Base-by-base conservation (phyloP, 2,797 vertebrate genomes). In the Danionella dracula region DNA sequence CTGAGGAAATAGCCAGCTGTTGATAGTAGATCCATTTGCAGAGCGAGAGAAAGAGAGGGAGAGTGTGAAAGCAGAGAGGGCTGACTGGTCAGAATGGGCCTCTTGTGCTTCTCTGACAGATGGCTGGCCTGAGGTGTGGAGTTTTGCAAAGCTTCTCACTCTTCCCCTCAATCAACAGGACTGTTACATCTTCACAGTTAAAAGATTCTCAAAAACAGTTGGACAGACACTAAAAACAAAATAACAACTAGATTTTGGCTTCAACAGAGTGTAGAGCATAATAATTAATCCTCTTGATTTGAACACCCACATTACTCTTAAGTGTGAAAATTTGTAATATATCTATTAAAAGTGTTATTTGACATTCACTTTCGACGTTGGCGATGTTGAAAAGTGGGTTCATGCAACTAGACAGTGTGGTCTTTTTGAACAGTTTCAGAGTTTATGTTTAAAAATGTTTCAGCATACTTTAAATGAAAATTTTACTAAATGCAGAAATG, bases 111-210 rank as follows among this genome's bases (percentile, higher is more conserved):
- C 69, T 67, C 66, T 66, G 66, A 58, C 79, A 81, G 74, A 73
- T 79, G 77, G 71, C 66, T 68, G 62, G 69, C 66, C 71, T 72
- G 68, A 77, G 75, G 75, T 75, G 59, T 62, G 64, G 68, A 62
- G 49, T 54, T 53, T 68, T 73, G 38, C 50, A 40, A 67, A 32
- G 21, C 45, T 32, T 62, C 37, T 65, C 15, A 53, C 45, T 54
- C 27, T 59, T 53, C 51, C 41, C 50, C 12, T 68, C 41, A 21
- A 46, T 50, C 35, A 19, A 21, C 17, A 38, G 35, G 38, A 58
- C 44, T 55, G 29, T 23, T 34, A 54, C 16, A 42, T 45, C 20
- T 42, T 29, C 23, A 53, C 23, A 34, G 23, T 44, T 55, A 44
- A 50, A 35, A 31, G 19, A 6, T 40, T 17, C 37, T 48, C 9